Conservation (phyloP, 2,888 invertebrate species). For the Petrolisthes cinctipes region DNA sequence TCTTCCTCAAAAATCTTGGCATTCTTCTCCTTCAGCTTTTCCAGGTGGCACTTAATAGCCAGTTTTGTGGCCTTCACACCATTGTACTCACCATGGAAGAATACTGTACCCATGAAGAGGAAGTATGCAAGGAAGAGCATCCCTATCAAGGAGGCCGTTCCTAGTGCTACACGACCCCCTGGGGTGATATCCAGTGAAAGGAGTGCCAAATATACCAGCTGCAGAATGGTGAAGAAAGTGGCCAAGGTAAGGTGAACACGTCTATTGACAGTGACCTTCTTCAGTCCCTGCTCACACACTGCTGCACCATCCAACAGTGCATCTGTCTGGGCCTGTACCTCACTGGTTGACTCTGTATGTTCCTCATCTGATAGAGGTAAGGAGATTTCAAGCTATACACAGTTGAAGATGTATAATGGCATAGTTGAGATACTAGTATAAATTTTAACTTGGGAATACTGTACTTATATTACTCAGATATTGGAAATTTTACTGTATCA, state of each 20-base stretch:
- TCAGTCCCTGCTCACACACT: constrained; percentile 61
- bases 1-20: constrained; percentile 55
- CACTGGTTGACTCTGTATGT: constrained; percentile 1
- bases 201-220: constrained; percentile 41
- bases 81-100: constrained; percentile 50
- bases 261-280: constrained; percentile 40
- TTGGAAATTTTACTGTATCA: too few species aligned
- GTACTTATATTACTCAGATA: too few species aligned
- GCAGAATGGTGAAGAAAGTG: constrained; percentile 21
- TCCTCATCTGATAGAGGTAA: constrained; percentile 29
- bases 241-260: constrained; percentile 44
- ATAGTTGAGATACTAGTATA: too few species aligned
- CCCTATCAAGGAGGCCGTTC: constrained; percentile 23
- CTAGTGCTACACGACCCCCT: constrained; percentile 33
- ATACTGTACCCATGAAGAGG: constrained; percentile 53
- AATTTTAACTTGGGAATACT: too few species aligned
- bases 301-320: constrained; percentile 61
- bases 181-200: constrained; percentile 29
- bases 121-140: constrained; percentile 39
- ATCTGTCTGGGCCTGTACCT: constrained; percentile 50
- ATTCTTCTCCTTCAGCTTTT: constrained; percentile 56
- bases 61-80: constrained; percentile 48
- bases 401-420: too few species aligned
- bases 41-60: constrained; percentile 55
- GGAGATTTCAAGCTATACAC: not conserved